phyloP scores from a whole-genome alignment of 2,888 invertebrate genomes.

The Syrphus vitripennis region DNA sequence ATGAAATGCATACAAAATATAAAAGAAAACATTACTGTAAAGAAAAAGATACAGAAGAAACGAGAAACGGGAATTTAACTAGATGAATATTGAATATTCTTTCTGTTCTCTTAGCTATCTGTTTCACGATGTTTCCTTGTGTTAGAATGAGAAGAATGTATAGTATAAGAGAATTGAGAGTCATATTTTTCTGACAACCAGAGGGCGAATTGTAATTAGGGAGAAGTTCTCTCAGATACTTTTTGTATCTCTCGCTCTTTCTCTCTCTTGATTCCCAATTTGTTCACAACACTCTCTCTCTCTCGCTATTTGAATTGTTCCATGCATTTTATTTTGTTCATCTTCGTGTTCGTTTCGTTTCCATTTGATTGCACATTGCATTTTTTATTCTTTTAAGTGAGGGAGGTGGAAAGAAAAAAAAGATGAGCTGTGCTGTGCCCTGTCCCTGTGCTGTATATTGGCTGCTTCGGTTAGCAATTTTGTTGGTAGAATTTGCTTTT shows the following conservation, averaged over 20 bases:
- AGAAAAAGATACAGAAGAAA: neutral
- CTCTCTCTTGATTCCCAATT: neutral
- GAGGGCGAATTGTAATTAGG: slow-evolving; percentile 25
- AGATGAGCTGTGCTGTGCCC: no score
- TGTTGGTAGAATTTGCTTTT: neutral
- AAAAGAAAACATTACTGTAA: neutral
- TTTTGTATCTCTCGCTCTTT: neutral
- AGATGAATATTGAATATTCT: slow-evolving; percentile 8
- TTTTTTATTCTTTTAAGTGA: neutral
- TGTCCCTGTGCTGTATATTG: neutral
- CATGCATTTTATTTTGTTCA: slow-evolving; percentile 15
- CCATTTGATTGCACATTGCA: slow-evolving; percentile 54
- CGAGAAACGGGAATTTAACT: neutral
- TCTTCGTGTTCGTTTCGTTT: slow-evolving; percentile 37
- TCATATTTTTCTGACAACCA: slow-evolving; percentile 15
- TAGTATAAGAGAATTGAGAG: slow-evolving; percentile 55
- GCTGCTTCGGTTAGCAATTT: slow-evolving; percentile 3
- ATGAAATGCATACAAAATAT: slow-evolving; percentile 49
- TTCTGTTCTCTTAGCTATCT: slow-evolving; percentile 40
- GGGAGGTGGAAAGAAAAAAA: neutral
- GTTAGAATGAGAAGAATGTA: slow-evolving; percentile 9
- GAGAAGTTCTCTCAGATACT: slow-evolving; percentile 14
- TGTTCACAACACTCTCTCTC: neutral
- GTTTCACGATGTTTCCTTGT: neutral
- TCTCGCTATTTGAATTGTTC: neutral